phyloP scores from a whole-genome alignment of 1,140 invertebrate species.

The Euwallacea similis region DNA sequence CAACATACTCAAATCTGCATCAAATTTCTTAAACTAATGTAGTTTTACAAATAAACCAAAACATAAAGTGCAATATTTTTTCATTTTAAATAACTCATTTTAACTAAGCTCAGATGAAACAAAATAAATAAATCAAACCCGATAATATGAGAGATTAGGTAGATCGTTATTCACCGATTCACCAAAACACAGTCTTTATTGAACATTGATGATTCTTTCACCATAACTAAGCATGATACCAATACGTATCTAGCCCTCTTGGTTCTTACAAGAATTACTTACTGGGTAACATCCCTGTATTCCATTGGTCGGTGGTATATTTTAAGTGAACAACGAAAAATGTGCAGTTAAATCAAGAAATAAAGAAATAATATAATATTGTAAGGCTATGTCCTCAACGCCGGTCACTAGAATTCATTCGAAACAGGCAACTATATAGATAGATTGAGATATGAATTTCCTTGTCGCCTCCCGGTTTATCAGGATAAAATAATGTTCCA shows the following conservation, averaged over 20 bases:
- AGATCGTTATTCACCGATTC: constrained; percentile 18
- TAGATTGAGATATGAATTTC: too few relatives aligned
- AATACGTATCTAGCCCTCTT: too few relatives aligned
- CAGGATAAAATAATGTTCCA: too few relatives aligned
- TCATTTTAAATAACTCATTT: constrained; percentile 2
- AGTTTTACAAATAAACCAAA: background rate
- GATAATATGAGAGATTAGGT: background rate
- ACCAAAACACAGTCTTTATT: constrained; percentile 42
- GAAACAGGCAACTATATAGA: too few relatives aligned
- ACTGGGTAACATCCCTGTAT: constrained; percentile 78
- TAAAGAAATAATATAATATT: background rate
- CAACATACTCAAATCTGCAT: too few relatives aligned
- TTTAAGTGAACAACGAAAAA: constrained; percentile 64
- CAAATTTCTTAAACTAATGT: background rate
- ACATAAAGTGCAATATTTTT: background rate
- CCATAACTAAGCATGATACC: too few relatives aligned
- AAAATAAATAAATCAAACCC: too few relatives aligned
- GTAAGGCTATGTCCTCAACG: too few relatives aligned
- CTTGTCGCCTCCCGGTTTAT: too few relatives aligned
- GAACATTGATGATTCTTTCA: constrained; percentile 11
- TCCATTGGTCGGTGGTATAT: constrained; percentile 64
- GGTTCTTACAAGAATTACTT: constrained; percentile 61
- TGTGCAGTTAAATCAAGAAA: constrained; percentile 76
- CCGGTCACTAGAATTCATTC: too few relatives aligned
- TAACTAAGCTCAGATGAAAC: too few relatives aligned